These are phyloP conservation scores for Lasioglossum malachurum DNA, from an alignment of 2,888 invertebrate genomes.

Conservation along the genomic window DNA sequence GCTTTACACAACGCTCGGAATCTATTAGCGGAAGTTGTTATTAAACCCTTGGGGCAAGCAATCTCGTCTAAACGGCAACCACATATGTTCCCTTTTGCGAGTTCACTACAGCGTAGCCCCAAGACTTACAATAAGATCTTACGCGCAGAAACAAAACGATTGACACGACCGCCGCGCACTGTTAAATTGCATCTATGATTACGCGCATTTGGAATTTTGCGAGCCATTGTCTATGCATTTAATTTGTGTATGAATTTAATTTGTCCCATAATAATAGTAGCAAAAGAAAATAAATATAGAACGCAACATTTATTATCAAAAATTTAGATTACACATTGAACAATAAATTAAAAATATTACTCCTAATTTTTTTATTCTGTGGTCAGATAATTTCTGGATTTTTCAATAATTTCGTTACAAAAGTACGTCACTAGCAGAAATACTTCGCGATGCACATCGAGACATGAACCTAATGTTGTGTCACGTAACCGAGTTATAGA, in stretches of 20 bases:
- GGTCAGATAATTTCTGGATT: too few species aligned
- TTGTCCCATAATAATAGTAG: too few species aligned
- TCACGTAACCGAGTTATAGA: constrained; percentile 10
- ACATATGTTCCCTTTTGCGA: constrained; percentile 53
- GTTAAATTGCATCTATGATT: constrained; percentile 27
- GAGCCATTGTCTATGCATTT: not conserved
- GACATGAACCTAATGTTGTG: not conserved
- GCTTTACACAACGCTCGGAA: constrained; percentile 36
- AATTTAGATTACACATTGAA: too few species aligned
- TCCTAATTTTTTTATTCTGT: too few species aligned
- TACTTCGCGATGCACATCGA: not conserved
- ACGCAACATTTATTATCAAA: too few species aligned
- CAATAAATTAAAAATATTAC: too few species aligned
- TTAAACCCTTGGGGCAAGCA: constrained; percentile 61
- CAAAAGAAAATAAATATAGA: too few species aligned
- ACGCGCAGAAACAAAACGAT: constrained; percentile 45
- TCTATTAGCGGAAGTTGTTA: constrained; percentile 59
- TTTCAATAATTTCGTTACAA: too few species aligned
- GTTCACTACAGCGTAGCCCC: constrained; percentile 32
- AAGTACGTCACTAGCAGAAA: not conserved
- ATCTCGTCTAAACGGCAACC: constrained; percentile 56
- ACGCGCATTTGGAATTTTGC: not conserved
- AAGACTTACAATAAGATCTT: constrained; percentile 39
- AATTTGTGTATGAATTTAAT: too few species aligned
- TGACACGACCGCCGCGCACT: constrained; percentile 22